phyloP scores from a whole-genome alignment of 1,140 invertebrate species.

The Hydropsyche tenuis region DNA sequence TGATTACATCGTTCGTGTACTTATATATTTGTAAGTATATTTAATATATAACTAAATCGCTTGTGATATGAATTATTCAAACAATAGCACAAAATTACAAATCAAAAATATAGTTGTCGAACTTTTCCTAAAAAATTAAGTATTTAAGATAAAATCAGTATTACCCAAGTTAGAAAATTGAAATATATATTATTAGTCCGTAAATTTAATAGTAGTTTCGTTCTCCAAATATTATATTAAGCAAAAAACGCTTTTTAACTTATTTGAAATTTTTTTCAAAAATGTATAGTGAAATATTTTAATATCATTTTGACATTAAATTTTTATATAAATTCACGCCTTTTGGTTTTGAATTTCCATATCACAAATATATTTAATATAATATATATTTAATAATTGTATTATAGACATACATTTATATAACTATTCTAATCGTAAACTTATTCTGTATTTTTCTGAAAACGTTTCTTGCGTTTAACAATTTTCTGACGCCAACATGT shows the following conservation, averaged over 20 bases:
- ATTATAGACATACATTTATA: too few relatives aligned
- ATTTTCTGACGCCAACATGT: too few relatives aligned
- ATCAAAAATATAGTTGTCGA: neutral
- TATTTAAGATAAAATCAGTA: neutral
- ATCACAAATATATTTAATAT: neutral
- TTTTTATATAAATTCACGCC: neutral
- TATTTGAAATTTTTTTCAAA: neutral
- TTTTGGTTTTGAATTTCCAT: neutral
- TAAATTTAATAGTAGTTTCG: constrained; percentile 16
- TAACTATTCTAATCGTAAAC: too few relatives aligned
- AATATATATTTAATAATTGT: neutral
- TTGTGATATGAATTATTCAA: constrained; percentile 18
- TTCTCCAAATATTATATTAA: constrained; percentile 5
- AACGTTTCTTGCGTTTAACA: constrained; percentile 12
- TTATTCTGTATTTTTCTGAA: constrained; percentile 16
- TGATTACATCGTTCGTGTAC: too few relatives aligned
- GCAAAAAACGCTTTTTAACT: constrained; percentile 1
- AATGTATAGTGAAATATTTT: constrained; percentile 1
- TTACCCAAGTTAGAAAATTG: neutral
- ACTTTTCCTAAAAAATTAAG: neutral
- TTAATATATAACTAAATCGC: neutral
- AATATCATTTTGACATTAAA: neutral
- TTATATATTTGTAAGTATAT: too few relatives aligned
- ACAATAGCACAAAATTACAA: neutral
- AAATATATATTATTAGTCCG: neutral